A percentile compares a stretch with the other conserved stretches of the same genome.
phyloP scores from a whole-genome alignment of 1,140 invertebrate species.

The Caenorhabditis tropicalis region DNA sequence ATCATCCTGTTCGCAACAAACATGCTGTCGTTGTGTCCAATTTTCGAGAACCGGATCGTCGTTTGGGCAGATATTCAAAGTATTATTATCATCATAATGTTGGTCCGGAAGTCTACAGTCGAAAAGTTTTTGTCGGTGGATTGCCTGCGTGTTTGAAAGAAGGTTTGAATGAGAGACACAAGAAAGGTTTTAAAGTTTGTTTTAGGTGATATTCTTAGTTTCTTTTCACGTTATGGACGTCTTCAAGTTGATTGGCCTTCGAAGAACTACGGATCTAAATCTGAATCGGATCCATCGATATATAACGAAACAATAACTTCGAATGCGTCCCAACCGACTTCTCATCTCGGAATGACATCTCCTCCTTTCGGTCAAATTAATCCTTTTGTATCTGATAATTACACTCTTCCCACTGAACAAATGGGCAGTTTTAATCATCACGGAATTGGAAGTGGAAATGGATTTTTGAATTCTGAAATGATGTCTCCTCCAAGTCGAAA shows the following conservation, averaged over 20 bases:
- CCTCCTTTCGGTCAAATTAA: constrained; percentile 14
- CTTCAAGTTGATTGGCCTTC: constrained; percentile 22
- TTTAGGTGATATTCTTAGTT: background rate
- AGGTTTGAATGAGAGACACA: background rate
- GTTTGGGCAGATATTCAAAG: constrained; percentile 14
- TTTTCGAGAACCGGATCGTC: constrained; percentile 12
- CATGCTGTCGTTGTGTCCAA: background rate
- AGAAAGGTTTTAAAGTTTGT: background rate
- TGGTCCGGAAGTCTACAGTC: constrained; percentile 17
- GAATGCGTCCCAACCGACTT: background rate
- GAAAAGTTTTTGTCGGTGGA: constrained; percentile 25
- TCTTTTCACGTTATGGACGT: constrained; percentile 13
- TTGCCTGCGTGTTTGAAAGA: constrained; percentile 7
- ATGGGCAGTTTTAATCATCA: background rate
- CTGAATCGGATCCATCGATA: background rate
- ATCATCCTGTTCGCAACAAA: background rate
- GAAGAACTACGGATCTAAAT: constrained; percentile 11
- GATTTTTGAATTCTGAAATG: background rate
- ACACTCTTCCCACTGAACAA: background rate
- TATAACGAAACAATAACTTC: background rate
- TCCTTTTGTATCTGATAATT: background rate
- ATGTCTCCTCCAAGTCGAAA: background rate
- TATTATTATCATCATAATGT: constrained; percentile 35
- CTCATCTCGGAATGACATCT: background rate
- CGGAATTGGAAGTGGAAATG: background rate